These are phyloP conservation scores for Mythimna albipuncta DNA, from an alignment of 2,888 invertebrate species.

Conservation along the genomic window DNA sequence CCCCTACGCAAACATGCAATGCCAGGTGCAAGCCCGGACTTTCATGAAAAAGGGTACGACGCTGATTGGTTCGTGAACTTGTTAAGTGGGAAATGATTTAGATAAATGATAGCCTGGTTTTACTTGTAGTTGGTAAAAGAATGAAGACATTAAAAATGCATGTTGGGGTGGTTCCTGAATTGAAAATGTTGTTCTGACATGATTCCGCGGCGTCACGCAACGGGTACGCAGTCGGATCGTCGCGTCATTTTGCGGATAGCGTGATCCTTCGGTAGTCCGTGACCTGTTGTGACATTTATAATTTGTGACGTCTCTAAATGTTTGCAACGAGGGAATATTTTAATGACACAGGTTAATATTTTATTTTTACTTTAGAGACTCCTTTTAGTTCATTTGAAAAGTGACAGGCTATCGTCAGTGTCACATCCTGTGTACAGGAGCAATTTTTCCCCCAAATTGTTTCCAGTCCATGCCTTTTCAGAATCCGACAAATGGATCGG, in stretches of 20 bases:
- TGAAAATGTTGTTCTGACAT: constrained; percentile 47
- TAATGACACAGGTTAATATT: constrained; percentile 6
- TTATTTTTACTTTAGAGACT: not conserved
- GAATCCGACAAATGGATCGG: constrained; percentile 36
- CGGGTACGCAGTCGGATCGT: constrained; percentile 11
- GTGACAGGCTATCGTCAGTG: not conserved
- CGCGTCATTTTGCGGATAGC: constrained; percentile 43
- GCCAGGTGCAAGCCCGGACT: constrained; percentile 63
- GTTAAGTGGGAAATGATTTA: constrained; percentile 49
- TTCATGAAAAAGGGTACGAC: constrained; percentile 55
- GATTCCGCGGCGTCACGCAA: constrained; percentile 47
- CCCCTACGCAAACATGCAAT: constrained; percentile 70
- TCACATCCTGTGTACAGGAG: not conserved
- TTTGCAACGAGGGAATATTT: not conserved
- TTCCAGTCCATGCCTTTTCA: constrained; percentile 23
- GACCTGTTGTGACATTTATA: constrained; percentile 52
- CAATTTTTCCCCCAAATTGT: not conserved
- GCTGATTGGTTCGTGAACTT: constrained; percentile 54
- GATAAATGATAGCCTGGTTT: constrained; percentile 45
- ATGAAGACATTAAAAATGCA: constrained; percentile 56
- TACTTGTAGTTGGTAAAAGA: constrained; percentile 40
- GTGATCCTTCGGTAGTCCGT: constrained; percentile 37
- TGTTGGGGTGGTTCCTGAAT: constrained; percentile 41
- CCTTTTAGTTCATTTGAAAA: not conserved
- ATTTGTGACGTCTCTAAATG: constrained; percentile 41